These are phyloP conservation scores for Cerastis leucographa DNA, from an alignment of 2,888 invertebrate species.

Conservation along the genomic window DNA sequence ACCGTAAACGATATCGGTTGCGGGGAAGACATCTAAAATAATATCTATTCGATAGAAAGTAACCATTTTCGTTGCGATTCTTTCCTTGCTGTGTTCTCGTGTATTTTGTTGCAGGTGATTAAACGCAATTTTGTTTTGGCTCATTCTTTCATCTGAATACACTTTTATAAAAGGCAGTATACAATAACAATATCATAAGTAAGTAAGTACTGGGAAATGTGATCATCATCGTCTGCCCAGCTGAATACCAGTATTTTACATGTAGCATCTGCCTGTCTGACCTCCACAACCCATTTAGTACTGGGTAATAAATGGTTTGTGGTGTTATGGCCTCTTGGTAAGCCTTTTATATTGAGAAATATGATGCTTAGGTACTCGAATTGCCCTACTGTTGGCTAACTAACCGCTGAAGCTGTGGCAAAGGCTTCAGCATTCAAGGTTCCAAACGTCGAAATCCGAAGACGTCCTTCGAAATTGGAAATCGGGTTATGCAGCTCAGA, in stretches of 20 bases:
- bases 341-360: neutral
- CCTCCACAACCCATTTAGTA: no score
- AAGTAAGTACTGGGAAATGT: no score
- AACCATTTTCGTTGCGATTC: conserved; percentile 34
- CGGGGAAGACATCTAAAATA: conserved; percentile 72
- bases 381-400: neutral
- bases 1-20: conserved; percentile 68
- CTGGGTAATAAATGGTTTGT: no score
- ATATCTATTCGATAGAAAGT: conserved; percentile 66
- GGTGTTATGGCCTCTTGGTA: no score
- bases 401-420: neutral
- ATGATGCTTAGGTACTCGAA: neutral
- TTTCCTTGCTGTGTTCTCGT: conserved; percentile 16
- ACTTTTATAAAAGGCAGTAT: neutral
- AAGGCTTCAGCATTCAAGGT: neutral
- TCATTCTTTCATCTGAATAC: neutral
- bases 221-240: no score
- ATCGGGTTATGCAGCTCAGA: neutral
- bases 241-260: no score
- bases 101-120: neutral
- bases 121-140: neutral
- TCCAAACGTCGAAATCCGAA: neutral
- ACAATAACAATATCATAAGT: no score
- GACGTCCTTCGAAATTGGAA: neutral
- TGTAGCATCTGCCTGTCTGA: no score